phyloP scores from a whole-genome alignment of 2,888 invertebrate species.

The Norana najaformis region DNA sequence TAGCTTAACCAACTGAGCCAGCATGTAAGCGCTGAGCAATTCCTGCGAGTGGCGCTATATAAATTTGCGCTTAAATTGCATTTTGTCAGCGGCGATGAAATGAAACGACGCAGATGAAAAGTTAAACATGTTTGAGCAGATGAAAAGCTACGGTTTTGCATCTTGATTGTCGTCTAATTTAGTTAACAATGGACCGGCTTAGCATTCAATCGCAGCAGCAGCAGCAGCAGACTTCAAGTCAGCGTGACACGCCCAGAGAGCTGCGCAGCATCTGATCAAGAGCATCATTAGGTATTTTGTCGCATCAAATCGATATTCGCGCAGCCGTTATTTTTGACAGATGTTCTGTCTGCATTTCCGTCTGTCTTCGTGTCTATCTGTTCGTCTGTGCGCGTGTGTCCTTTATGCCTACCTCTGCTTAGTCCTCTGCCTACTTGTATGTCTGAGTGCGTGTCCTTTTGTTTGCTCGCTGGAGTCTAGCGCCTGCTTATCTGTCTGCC shows the following conservation, averaged over 20 bases:
- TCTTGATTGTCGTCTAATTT: neutral
- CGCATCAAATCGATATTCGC: neutral
- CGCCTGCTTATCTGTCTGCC: neutral
- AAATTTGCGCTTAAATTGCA: neutral
- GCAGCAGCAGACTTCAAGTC: neutral
- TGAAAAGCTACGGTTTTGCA: neutral
- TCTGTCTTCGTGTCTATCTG: neutral
- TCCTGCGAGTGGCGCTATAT: neutral
- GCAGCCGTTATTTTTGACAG: neutral
- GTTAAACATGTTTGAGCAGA: neutral
- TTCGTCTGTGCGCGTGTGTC: neutral
- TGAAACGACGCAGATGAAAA: neutral
- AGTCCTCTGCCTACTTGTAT: too few relatives aligned
- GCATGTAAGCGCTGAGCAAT: too few relatives aligned
- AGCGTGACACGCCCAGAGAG: neutral
- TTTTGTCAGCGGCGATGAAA: neutral
- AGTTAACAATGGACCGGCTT: neutral
- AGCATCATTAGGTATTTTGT: slow-evolving; percentile 7
- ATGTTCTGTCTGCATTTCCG: neutral
- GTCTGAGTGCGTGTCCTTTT: neutral
- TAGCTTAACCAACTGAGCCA: too few relatives aligned
- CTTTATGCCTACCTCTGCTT: neutral
- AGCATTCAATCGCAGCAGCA: neutral
- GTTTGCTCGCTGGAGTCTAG: too few relatives aligned
- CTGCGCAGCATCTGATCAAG: neutral